These are phyloP conservation scores for Zaprionus ghesquierei DNA, from an alignment of 1,140 invertebrate genomes.

Conservation along the genomic window DNA sequence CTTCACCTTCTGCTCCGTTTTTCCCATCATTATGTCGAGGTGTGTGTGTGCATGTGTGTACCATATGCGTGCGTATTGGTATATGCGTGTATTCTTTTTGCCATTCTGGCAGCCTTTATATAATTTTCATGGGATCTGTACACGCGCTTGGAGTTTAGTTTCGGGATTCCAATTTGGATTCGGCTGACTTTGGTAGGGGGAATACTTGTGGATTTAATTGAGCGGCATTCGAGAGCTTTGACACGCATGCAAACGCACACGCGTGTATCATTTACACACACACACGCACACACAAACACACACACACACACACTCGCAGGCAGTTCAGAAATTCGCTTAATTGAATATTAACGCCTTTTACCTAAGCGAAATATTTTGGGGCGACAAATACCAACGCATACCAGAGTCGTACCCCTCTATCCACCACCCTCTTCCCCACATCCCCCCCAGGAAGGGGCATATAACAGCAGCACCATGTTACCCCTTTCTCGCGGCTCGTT, in stretches of 20 bases:
- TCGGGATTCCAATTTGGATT: constrained; percentile 21
- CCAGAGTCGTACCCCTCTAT: not conserved
- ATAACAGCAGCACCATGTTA: too few species aligned
- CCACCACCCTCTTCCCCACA: not conserved
- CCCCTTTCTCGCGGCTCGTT: too few species aligned
- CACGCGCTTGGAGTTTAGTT: constrained; percentile 27
- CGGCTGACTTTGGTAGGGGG: constrained; percentile 7
- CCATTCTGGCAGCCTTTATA: constrained; percentile 12
- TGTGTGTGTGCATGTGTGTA: not conserved
- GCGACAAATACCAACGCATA: constrained; percentile 13
- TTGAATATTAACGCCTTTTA: constrained; percentile 49
- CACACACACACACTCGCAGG: not conserved
- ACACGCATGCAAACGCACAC: constrained; percentile 26
- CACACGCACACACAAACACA: not conserved
- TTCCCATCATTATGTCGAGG: not conserved
- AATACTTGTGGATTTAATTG: constrained; percentile 38
- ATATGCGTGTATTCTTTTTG: not conserved
- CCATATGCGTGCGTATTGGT: not conserved
- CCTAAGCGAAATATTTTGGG: constrained; percentile 36
- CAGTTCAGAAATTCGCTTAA: constrained; percentile 33
- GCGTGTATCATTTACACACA: constrained; percentile 19
- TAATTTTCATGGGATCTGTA: constrained; percentile 38
- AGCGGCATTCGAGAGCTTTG: constrained; percentile 40
- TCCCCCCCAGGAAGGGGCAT: too few species aligned
- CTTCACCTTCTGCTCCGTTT: not conserved